These are phyloP conservation scores for Lithophane ornitopus DNA, from an alignment of 2,888 invertebrate species.

Conservation along the genomic window DNA sequence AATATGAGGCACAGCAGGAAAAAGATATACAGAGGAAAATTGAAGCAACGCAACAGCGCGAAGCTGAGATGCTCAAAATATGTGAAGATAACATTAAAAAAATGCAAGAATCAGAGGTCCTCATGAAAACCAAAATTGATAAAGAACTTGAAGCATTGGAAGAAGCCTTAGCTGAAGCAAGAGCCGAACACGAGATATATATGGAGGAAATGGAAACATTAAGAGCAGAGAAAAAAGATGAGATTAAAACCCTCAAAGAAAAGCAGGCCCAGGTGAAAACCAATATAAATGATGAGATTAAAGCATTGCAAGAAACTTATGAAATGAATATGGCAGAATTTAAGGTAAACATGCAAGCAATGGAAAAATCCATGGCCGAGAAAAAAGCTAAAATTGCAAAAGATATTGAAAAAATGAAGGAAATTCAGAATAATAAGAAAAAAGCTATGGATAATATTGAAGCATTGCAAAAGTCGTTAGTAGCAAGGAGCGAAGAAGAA, in stretches of 20 bases:
- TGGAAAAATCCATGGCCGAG: neutral
- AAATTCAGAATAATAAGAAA: conserved; percentile 32
- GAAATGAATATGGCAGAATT: conserved; percentile 7
- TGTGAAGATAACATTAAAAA: conserved; percentile 13
- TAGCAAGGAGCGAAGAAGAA: conserved; percentile 1
- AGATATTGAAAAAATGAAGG: conserved; percentile 22
- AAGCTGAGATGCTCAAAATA: conserved; percentile 16
- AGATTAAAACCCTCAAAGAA: conserved; percentile 22
- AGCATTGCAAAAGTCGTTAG: conserved; percentile 15
- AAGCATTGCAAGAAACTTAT: conserved; percentile 16
- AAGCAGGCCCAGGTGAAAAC: conserved; percentile 11
- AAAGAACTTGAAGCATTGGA: conserved; percentile 20
- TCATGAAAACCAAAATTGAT: neutral
- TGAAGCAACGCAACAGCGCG: conserved; percentile 17
- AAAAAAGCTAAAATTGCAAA: conserved; percentile 34
- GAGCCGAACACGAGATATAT: conserved; percentile 10
- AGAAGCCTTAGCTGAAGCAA: conserved; percentile 7
- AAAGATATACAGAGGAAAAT: neutral
- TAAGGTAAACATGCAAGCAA: conserved; percentile 10
- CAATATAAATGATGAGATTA: conserved; percentile 22
- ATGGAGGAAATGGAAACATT: conserved; percentile 25
- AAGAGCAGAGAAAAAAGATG: conserved; percentile 5
- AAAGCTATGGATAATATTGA: conserved; percentile 14
- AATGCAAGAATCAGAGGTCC: conserved; percentile 5
- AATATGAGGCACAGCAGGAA: conserved; percentile 22